Evolutionary conservation across 2,888 invertebrate species (phyloP).

Genomic region (Nineta flava): DNA sequence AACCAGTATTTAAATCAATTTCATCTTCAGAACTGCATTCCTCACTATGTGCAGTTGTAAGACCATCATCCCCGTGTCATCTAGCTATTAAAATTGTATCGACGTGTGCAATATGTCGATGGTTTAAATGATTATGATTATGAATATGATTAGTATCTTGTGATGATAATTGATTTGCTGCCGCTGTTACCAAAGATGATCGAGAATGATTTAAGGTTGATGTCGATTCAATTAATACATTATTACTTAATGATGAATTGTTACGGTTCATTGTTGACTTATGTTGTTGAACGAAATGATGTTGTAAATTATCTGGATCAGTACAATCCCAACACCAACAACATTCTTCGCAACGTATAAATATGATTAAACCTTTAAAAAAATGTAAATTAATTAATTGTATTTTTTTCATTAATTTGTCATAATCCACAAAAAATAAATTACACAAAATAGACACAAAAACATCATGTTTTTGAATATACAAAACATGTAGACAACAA

Average conservation of each 20-base stretch:
- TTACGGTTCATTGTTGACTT: neutral
- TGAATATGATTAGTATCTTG: constrained; percentile 9
- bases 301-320: constrained; percentile 3
- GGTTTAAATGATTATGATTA: constrained; percentile 14
- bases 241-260: neutral
- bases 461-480: too few species aligned
- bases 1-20: constrained; percentile 5
- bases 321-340: constrained; percentile 24
- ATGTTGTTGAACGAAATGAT: neutral
- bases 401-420: too few species aligned
- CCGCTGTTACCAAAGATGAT: constrained; percentile 22
- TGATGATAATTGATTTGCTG: constrained; percentile 13
- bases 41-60: neutral
- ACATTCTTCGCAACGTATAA: constrained; percentile 21
- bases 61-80: constrained; percentile 23
- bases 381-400: neutral
- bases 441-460: too few species aligned
- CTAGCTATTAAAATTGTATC: constrained; percentile 44
- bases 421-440: too few species aligned
- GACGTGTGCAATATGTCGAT: constrained; percentile 32
- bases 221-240: constrained; percentile 21
- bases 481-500: too few species aligned
- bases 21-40: constrained; percentile 5
- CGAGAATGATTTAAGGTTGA: constrained; percentile 30
- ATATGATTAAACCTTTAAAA: constrained; percentile 23